Evolutionary conservation across 2,113 vertebrate species (phyloP), one percentile per base, ranked within the genome.

Genomic region (Steatornis caripensis): DNA sequence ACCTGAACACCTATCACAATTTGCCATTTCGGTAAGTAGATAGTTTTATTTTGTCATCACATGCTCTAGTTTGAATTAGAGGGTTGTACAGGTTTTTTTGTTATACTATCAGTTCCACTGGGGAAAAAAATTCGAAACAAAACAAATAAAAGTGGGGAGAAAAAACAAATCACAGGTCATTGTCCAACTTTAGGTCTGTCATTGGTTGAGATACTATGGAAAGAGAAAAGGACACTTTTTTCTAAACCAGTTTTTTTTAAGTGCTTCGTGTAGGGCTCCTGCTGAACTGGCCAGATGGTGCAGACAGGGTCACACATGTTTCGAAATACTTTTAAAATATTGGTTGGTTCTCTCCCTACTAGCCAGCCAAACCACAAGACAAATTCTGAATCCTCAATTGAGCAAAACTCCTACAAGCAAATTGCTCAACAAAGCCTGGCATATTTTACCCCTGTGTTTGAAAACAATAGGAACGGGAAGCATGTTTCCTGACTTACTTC

Each of bases 301-400:
- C 39, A 94, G 86, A 89, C 51, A 94, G 70, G 55, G 80, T 89
- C 84, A 83, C 48, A 84, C 69, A 89, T 84, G 48, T 41, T 93
- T 96, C 93, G 65, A 94, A 87, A 83, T 76, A 68, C 71, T 62
- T 91, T 94, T 84, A 93, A 19, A 79, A 77, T 53, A 48, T 79
- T 70, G 41, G 17, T 94, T 68, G 10, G 36, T 87, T 87, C 65
- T 82, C 30, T 89, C 36, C 17, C 2, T 89, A 49, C 36, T 64
- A 84, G 22, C 39, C 39, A 79, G 89, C 84, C 87, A 96, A 96
- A 94, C 93, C 91, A 69, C 81, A 94, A 72, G 70, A 82, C 74
- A 91, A 87, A 77, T 96, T 96, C 84, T 96, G 91, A 89, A 87
- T 92, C 80, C 74, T 84, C 62, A 82, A 4, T 29, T 82, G 87